These are phyloP conservation scores for Bos taurus DNA, from an alignment of 2,113 vertebrate genomes.

Conservation along the genomic window ARS-UCD2.0 NC_037336.1:68887501-68888000, in stretches of 20 bases:
- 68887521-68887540: conserved; percentile 23
- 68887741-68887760: neutral
- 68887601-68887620: neutral
- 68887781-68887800: neutral
- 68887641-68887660: neutral
- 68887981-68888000: neutral
- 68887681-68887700: neutral
- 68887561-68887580: neutral
- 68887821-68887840: neutral
- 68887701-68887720: neutral
- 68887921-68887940: neutral
- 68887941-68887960: neutral
- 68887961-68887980: neutral
- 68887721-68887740: neutral
- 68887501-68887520: neutral
- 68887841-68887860: neutral
- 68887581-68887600: neutral
- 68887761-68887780: neutral
- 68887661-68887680: neutral
- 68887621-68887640: neutral
- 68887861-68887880: neutral
- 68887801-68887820: neutral
- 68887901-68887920: conserved; percentile 31
- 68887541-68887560: neutral
- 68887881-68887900: neutral